Evolutionary conservation across 2,797 vertebrate species (phyloP).

Genomic region (Paedocypris micromegethes): DNA sequence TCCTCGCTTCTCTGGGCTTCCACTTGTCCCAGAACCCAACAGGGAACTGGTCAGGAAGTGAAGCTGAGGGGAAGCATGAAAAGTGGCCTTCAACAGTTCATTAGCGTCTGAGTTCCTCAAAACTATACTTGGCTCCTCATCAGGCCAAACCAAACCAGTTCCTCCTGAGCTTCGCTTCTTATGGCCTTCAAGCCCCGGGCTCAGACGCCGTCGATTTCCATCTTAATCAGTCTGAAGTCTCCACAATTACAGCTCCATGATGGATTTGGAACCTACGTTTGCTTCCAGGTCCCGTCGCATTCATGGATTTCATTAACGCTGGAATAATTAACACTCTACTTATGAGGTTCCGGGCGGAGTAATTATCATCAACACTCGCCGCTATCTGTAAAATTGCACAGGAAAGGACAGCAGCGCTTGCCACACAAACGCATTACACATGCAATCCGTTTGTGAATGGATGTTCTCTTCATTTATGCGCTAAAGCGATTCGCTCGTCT

Average conservation of each 20-base stretch:
- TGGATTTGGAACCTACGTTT: conserved; percentile 18
- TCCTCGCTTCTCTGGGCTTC: not conserved
- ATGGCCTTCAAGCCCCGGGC: conserved; percentile 10
- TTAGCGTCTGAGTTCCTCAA: conserved; percentile 23
- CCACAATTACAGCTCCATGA: conserved; percentile 30
- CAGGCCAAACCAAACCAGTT: conserved; percentile 27
- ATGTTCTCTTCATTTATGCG: conserved; percentile 34
- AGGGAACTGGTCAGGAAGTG: conserved; percentile 6
- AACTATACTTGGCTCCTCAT: conserved; percentile 31
- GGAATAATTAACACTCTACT: conserved; percentile 46
- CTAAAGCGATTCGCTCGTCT: conserved; percentile 30
- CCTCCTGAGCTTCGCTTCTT: conserved; percentile 9
- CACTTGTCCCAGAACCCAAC: conserved; percentile 15
- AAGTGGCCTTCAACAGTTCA: conserved; percentile 45
- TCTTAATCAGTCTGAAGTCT: conserved; percentile 38
- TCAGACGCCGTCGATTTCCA: conserved; percentile 31
- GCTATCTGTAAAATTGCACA: conserved; percentile 32
- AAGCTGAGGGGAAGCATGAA: conserved; percentile 23
- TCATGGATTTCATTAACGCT: conserved; percentile 34
- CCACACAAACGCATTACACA: conserved; percentile 26
- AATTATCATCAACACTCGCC: conserved; percentile 30
- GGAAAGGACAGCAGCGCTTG: conserved; percentile 1
- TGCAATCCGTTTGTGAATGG: conserved; percentile 15
- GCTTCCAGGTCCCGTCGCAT: conserved; percentile 1
- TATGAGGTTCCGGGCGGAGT: conserved; percentile 20